These are phyloP conservation scores for Takifugu bimaculatus DNA, from an alignment of 2,113 vertebrate species.

Conservation along the genomic window DNA sequence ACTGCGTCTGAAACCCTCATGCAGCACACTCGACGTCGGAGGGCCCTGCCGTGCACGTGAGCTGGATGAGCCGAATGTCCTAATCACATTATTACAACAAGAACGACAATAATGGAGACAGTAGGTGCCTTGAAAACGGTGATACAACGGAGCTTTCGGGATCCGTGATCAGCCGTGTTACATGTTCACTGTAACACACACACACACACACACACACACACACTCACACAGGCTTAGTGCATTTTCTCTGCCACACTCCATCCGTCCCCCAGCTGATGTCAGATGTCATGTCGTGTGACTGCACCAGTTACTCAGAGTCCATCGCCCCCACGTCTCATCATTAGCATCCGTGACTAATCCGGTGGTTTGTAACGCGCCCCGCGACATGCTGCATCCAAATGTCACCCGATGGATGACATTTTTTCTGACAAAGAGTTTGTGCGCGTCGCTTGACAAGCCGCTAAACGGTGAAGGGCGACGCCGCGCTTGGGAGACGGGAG, in stretches of 20 bases:
- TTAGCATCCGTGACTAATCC: conserved; percentile 7
- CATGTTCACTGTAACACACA: conserved; percentile 12
- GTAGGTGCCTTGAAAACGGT: no score
- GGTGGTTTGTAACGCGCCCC: conserved; percentile 13
- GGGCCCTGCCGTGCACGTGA: no score
- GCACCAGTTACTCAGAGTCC: conserved; percentile 23
- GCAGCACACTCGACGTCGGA: no score
- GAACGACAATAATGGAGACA: no score
- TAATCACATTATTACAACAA: no score
- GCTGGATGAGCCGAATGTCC: no score
- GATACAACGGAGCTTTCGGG: no score
- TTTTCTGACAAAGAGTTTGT: conserved; percentile 6
- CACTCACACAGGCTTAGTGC: neutral
- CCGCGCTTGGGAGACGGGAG: neutral
- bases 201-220: neutral
- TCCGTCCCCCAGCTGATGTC: conserved; percentile 24
- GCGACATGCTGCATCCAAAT: conserved; percentile 12
- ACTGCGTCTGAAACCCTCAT: no score
- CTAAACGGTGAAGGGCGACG: conserved; percentile 6
- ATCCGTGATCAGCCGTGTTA: neutral
- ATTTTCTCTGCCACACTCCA: conserved; percentile 17
- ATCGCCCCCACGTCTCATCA: conserved; percentile 17
- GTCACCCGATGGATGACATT: conserved; percentile 5
- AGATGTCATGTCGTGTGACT: conserved; percentile 19
- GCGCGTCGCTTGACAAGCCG: conserved; percentile 5